A percentile compares a stretch with the other conserved stretches of the same genome.
These are phyloP conservation scores for Odontamblyopus rebecca DNA, from an alignment of 2,797 vertebrate species.

Conservation along the genomic window DNA sequence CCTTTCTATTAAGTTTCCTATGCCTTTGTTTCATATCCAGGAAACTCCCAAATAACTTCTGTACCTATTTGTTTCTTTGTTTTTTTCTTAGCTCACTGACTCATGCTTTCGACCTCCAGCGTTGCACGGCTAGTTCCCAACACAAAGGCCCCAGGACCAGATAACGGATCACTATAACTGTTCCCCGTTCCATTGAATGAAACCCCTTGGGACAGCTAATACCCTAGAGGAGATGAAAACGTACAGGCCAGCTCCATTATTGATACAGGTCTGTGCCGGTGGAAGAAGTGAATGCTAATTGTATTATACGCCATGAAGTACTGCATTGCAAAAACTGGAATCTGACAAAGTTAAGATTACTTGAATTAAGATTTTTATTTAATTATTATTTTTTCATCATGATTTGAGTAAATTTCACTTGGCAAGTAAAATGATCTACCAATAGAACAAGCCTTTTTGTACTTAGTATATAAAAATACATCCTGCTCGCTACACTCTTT, in stretches of 20 bases:
- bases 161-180: slow-evolving; percentile 57
- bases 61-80: background rate
- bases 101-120: slow-evolving; percentile 41
- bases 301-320: too few species aligned
- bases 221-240: slow-evolving; percentile 65
- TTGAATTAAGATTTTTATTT: too few species aligned
- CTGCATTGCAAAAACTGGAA: too few species aligned
- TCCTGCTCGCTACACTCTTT: too few species aligned
- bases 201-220: slow-evolving; percentile 64
- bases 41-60: background rate
- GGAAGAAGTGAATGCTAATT: slow-evolving; percentile 31
- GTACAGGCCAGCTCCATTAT: slow-evolving; percentile 69
- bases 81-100: background rate
- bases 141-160: slow-evolving; percentile 54
- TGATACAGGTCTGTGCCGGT: slow-evolving; percentile 70
- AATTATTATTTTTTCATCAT: too few species aligned
- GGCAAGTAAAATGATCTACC: too few species aligned
- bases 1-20: background rate
- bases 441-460: too few species aligned
- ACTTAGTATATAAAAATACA: too few species aligned
- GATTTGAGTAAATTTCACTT: too few species aligned
- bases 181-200: slow-evolving; percentile 61
- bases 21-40: background rate
- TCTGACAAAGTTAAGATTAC: too few species aligned
- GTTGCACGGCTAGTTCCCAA: slow-evolving; percentile 31